Evolutionary conservation across 1,140 invertebrate species (phyloP), one percentile per base, ranked within the genome.

Genomic region (Hermatobates lingyangjiaoensis): DNA sequence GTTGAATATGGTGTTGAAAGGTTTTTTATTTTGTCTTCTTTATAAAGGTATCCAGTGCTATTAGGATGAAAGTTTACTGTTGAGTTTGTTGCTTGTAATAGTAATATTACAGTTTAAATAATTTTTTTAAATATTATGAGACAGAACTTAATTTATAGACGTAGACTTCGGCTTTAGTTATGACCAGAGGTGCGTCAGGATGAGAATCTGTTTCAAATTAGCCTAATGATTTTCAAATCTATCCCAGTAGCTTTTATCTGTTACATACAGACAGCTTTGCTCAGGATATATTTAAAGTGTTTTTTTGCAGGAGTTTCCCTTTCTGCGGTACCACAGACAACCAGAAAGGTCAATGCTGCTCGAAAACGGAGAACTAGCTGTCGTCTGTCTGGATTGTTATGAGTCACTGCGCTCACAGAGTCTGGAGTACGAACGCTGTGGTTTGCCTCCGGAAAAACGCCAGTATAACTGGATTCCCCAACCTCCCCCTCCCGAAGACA

Each of bases 391-490:
- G 59, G 86, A 90, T 59, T 95, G 90, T 69, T 90, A 87, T 63
- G 86, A 91, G 65, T 86, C 84, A 0, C 63, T 83, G 24, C 77
- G 84, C 58, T 84, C 83, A 54, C 84, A 88, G 66, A 82, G 81
- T 60, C 74, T 81, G 52, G 87, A 90, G 63, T 89, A 89, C 69
- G 86, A 89, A 68, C 42, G 52, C 57, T 87, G 86, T 75, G 87
- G 87, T 55, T 72, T 91, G 53, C 87, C 87, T 1, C 67, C 86
- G 21, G 83, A 87, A 57, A 89, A 87, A 68, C 70, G 83, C 55
- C 81, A 83, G 64, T 90, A 90, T 69, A 91, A 90, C 71, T 91
- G 87, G 87, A 83, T 91, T 61, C 79, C 85, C 53, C 79, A 89
- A 62, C 86, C 85, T 46, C 85, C 87, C 51, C 86, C 87, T 21